A percentile compares a stretch with the other conserved stretches of the same genome.
phyloP scores from a whole-genome alignment of 2,113 vertebrate genomes.

The Oceanites oceanicus region DNA sequence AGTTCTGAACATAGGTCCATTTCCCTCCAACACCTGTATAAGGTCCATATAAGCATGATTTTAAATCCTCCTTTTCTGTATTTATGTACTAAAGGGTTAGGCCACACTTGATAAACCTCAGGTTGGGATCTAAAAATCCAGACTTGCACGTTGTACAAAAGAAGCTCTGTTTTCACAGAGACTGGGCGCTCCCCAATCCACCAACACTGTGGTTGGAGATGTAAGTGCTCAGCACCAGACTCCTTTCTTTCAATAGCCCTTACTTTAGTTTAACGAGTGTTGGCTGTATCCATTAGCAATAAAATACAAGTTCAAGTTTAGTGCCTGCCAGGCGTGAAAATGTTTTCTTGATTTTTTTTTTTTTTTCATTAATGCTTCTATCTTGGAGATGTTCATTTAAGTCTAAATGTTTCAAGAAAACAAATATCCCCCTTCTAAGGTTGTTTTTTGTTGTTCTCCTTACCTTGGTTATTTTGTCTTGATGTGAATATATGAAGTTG shows the following conservation, averaged over 20 bases:
- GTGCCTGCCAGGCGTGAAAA: conserved; percentile 23
- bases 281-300: conserved; percentile 4
- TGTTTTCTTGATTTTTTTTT: neutral
- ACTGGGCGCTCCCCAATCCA: neutral
- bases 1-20: neutral
- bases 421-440: neutral
- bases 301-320: conserved; percentile 7
- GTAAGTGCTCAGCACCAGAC: neutral
- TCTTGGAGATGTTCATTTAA: neutral
- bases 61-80: neutral
- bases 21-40: neutral
- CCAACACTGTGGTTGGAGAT: neutral
- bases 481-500: conserved; percentile 16
- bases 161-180: conserved; percentile 4
- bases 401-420: neutral
- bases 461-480: neutral
- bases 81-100: neutral
- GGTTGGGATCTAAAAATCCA: neutral
- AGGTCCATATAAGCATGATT: neutral
- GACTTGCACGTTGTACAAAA: neutral
- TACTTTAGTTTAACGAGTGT: neutral
- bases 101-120: neutral
- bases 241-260: neutral
- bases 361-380: neutral
- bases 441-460: neutral